Base-by-base conservation (phyloP, 2,113 vertebrate species). In the Notothenia rossii region DNA sequence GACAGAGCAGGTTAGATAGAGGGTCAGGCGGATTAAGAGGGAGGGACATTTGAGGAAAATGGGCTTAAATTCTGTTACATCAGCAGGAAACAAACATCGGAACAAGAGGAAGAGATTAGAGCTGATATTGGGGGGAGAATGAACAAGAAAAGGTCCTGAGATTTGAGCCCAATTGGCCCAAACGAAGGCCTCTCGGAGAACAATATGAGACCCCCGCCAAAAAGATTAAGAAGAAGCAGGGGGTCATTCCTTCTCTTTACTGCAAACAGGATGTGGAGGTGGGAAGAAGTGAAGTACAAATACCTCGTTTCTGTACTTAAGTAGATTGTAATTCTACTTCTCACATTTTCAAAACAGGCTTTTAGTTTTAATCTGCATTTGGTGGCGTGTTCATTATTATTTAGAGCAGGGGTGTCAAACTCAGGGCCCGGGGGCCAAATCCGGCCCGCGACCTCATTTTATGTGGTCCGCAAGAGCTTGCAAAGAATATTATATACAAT, bases 151-250 rank as follows among this genome's bases (percentile, higher is more conserved):
- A 85, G 56, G 72, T 73, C 54, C 63, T 22, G 45, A 82, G 88
- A 90, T 87, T 67, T 65, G 71, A 84, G 67, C 61, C 79, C 62
- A 88, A 88, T 87, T 85, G 50, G 6, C 82, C n/a, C 54, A 77
- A 76, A 75, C 22, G 9, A 43, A 77, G 71, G 87, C 80, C 80
- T 65, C 88, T 36, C 3, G 29, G 68, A 86, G 86, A 82, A 94
- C 92, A 93, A 92, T 91, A 83, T 63, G 15, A 74, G 73, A 79
- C 80, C 79, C 86, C 85, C 73, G 74, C 33, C 71, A 13, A 84
- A 89, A 77, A 90, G 88, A 91, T 89, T 94, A 93, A 85, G 70
- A 79, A 79, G 83, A 90, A 79, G 88, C 75, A 84, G 86, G 89
- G 79, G 78, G 87, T 85, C 85, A 93, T 92, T 93, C 90, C 85